These are phyloP conservation scores for Drosophila nigricruria DNA, from an alignment of 2,888 invertebrate species.

Conservation along the genomic window DNA sequence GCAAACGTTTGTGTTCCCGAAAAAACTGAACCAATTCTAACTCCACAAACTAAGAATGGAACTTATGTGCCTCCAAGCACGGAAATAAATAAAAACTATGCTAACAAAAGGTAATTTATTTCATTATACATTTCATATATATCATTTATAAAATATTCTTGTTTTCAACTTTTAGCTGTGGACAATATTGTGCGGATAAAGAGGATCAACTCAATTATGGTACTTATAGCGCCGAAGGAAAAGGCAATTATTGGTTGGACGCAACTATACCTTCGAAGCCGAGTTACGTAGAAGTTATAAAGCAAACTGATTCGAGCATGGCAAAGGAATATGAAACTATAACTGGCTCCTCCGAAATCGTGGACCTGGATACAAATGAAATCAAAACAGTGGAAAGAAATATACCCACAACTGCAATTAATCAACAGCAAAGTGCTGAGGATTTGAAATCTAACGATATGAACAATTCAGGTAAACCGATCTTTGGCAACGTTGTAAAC, in stretches of 20 bases:
- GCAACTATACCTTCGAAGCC: constrained; percentile 72
- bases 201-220: constrained; percentile 57
- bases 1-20: constrained; percentile 21
- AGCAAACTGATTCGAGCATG: constrained; percentile 57
- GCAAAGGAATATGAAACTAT: constrained; percentile 70
- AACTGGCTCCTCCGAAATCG: constrained; percentile 83
- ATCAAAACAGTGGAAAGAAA: constrained; percentile 84
- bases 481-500: constrained; percentile 38
- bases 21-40: constrained; percentile 9
- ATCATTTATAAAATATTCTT: background rate
- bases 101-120: constrained; percentile 55
- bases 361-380: constrained; percentile 85
- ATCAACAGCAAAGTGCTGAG: constrained; percentile 40
- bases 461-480: constrained; percentile 38
- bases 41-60: constrained; percentile 30
- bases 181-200: constrained; percentile 51
- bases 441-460: constrained; percentile 41
- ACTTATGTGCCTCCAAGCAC: constrained; percentile 20
- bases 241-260: constrained; percentile 76
- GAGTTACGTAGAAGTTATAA: constrained; percentile 80
- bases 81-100: constrained; percentile 55
- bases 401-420: constrained; percentile 59
- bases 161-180: constrained; percentile 19
- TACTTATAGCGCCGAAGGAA: constrained; percentile 50
- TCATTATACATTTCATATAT: too few species aligned